Evolutionary conservation across 1,140 invertebrate species (phyloP).

Genomic region (Diuraphis noxia): DNA sequence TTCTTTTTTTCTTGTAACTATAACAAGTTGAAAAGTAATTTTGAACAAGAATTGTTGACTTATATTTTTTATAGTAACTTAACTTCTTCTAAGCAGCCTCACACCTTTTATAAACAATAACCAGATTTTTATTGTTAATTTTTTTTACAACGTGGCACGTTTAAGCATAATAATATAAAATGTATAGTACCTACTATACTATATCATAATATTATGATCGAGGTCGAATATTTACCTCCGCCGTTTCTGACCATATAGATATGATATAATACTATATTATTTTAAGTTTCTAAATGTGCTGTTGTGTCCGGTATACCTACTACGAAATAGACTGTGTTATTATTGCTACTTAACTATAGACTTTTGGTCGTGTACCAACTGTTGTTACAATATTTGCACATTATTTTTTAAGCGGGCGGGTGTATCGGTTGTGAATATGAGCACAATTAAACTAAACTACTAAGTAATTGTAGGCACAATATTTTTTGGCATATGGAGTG

Average conservation of each 20-base stretch:
- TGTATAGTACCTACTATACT: too few relatives aligned
- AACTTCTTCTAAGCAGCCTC: too few relatives aligned
- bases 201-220: background rate
- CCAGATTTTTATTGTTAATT: background rate
- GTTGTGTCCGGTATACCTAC: background rate
- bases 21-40: too few relatives aligned
- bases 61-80: too few relatives aligned
- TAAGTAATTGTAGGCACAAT: too few relatives aligned
- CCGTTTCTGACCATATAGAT: background rate
- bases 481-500: too few relatives aligned
- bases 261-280: background rate
- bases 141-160: background rate
- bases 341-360: background rate
- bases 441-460: too few relatives aligned
- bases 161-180: background rate
- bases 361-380: too few relatives aligned
- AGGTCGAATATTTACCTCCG: background rate
- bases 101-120: background rate
- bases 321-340: background rate
- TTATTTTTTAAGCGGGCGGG: too few relatives aligned
- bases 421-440: too few relatives aligned
- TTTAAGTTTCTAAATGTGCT: background rate
- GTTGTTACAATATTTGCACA: background rate
- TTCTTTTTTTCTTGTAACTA: too few relatives aligned
- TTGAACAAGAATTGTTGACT: too few relatives aligned